Conservation (phyloP, 2,888 invertebrate species). For the Emmelina monodactyla region DNA sequence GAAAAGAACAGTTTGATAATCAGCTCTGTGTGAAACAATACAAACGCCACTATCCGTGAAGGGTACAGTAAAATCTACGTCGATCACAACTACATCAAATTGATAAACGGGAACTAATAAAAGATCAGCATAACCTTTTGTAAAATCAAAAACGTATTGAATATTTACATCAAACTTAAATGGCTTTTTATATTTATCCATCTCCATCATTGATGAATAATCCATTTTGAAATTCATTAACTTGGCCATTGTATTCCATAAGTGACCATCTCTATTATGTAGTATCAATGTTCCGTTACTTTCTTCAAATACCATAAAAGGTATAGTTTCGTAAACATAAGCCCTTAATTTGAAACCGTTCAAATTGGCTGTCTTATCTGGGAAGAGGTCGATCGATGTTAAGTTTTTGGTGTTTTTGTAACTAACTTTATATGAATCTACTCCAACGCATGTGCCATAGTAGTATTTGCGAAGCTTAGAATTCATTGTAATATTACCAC, state of each 20-base stretch:
- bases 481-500: conserved; percentile 30
- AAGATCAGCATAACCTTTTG: conserved; percentile 38
- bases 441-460: conserved; percentile 42
- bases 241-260: conserved; percentile 39
- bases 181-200: conserved; percentile 24
- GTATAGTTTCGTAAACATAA: conserved; percentile 26
- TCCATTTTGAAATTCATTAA: conserved; percentile 45
- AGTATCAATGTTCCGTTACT: conserved; percentile 28
- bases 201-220: conserved; percentile 23
- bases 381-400: conserved; percentile 24
- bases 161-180: conserved; percentile 37
- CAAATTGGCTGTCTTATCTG: conserved; percentile 34
- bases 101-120: conserved; percentile 41
- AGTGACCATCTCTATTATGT: conserved; percentile 33
- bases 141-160: conserved; percentile 32
- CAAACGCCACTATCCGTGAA: conserved; percentile 48
- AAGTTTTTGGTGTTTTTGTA: conserved; percentile 19
- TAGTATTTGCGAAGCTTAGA: conserved; percentile 28
- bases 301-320: conserved; percentile 26
- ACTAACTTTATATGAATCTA: conserved; percentile 21
- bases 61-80: conserved; percentile 37
- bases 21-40: conserved; percentile 38
- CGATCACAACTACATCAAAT: conserved; percentile 38
- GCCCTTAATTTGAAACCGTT: conserved; percentile 33
- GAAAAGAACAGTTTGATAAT: conserved; percentile 39